phyloP scores from a whole-genome alignment of 2,113 vertebrate genomes.

The Sylvia atricapilla region DNA sequence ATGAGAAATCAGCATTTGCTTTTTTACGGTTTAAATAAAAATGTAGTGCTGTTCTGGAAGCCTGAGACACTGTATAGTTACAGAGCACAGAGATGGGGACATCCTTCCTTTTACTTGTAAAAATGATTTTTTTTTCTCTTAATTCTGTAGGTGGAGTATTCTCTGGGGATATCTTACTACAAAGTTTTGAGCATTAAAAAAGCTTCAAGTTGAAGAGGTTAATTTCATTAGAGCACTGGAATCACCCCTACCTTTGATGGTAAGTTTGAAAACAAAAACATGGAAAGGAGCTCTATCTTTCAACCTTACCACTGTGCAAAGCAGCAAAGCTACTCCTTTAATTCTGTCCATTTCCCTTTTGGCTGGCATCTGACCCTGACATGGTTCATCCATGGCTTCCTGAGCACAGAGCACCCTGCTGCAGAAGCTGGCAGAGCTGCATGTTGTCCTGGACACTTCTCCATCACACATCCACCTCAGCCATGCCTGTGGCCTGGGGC shows the following conservation, averaged over 20 bases:
- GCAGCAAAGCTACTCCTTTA: background rate
- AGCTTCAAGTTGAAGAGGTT: background rate
- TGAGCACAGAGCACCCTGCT: background rate
- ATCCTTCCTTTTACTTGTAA: background rate
- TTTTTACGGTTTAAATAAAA: conserved; percentile 8
- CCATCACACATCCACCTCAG: rapidly evolving
- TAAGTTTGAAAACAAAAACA: background rate
- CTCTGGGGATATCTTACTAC: background rate
- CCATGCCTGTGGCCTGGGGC: rapidly evolving
- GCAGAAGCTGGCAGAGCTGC: background rate
- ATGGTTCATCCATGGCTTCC: background rate
- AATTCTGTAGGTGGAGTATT: background rate
- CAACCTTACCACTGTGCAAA: background rate
- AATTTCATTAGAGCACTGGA: background rate
- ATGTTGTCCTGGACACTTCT: background rate
- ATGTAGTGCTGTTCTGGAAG: background rate
- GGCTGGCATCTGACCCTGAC: background rate
- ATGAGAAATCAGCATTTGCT: conserved; percentile 1
- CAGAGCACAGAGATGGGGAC: background rate
- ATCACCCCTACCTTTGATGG: background rate
- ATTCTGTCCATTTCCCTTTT: background rate
- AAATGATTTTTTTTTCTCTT: background rate
- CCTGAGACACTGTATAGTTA: background rate
- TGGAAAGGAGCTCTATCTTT: background rate
- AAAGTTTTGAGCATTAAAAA: background rate